Base-by-base conservation (phyloP, 2,888 invertebrate species). In the Pogonocherus hispidulus region DNA sequence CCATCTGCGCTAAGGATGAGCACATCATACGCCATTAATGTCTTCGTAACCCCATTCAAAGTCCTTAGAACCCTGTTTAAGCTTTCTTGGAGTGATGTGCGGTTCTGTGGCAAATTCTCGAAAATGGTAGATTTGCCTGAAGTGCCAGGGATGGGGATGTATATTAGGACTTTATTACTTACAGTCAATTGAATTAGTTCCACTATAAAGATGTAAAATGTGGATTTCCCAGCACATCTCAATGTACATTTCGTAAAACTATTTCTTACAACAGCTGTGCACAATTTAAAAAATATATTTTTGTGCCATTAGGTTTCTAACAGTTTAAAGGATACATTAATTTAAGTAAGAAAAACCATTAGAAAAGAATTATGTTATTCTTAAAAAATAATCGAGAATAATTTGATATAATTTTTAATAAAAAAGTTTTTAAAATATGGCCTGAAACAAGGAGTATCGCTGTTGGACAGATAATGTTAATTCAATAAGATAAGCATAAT, bases 31-130 rank as follows among this genome's bases (percentile, higher is more conserved):
- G 23, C 44, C 37, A 32, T 35, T 47, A 47, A 47, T 47, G 59
- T 49, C 37, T 35, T 55, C 35, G 35, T 46, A 59, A 27, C 46
- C 59, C 32, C 59, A 32, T 47, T 41, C 37, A 35, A 16, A n/a
- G 18, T 59, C 27, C 47, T 59, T 32, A 32, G 16, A 59, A 49
- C 59, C 27, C 57, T 27, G 23, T 47, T 27, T 59, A 59, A 47
- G 46, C 59, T 47, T 47, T 59, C 46, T 47, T 59, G 32, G 47
- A 47, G 59, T 59, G 46, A 59, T 47, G 59, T 59, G 59, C 59
- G 59, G 59, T 32, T 46, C 23, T 46, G 47, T 22, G 59, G 46
- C 19, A 46, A 46, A 59, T 59, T 22, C 32, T 47, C 47, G 47
- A 59, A 32, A 59, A 19, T 47, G 14, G 59, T 32, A 41, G 59